These are phyloP conservation scores for Anguilla obscura DNA, from an alignment of 2,797 vertebrate genomes.

Conservation along the genomic window DNA sequence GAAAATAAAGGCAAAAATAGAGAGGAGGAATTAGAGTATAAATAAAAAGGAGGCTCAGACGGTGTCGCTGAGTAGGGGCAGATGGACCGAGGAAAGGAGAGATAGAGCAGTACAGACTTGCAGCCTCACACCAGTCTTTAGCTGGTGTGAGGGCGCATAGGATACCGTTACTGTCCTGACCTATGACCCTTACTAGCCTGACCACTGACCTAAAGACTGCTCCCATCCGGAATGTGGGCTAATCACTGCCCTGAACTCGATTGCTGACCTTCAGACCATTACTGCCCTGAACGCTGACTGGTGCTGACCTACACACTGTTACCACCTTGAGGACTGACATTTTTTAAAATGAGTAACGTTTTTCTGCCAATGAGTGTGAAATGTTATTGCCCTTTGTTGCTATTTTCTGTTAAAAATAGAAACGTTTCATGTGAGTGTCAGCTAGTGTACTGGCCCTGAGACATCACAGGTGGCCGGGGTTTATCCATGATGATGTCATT, in stretches of 20 bases:
- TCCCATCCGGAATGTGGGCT: not conserved
- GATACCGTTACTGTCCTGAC: not conserved
- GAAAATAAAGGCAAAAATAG: not conserved
- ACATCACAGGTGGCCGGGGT: not conserved
- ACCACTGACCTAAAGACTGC: not conserved
- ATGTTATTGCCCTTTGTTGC: not conserved
- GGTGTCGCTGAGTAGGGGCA: not conserved
- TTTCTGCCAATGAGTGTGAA: not conserved
- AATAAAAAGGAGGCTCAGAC: not conserved
- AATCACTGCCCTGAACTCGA: not conserved
- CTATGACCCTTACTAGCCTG: not conserved
- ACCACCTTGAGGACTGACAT: not conserved
- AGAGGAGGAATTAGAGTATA: not conserved
- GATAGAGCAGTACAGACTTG: not conserved
- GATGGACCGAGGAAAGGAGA: not conserved
- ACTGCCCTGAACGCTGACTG: not conserved
- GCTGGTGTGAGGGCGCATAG: not conserved
- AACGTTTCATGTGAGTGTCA: not conserved
- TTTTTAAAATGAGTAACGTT: not conserved
- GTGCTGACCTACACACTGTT: not conserved
- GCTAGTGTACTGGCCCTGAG: not conserved
- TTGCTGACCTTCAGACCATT: not conserved
- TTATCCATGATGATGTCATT: conserved; percentile 38
- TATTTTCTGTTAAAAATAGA: not conserved
- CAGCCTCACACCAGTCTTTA: not conserved